Conservation (phyloP, 2,888 invertebrate genomes). For the Drosophila quinaria region DNA sequence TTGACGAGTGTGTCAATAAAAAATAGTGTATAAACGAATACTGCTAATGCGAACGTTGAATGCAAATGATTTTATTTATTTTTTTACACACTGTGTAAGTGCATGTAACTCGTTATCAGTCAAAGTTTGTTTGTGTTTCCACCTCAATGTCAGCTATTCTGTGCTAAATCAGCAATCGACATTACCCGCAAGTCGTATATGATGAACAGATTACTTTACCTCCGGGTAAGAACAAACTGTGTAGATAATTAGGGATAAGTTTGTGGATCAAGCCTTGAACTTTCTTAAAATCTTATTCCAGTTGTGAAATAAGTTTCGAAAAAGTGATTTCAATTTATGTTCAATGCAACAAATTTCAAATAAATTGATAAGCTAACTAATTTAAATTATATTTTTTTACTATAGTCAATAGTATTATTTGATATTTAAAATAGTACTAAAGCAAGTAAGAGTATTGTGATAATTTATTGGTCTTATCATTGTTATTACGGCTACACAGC, state of each 20-base stretch:
- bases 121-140: slow-evolving; percentile 37
- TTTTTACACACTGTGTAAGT: slow-evolving; percentile 11
- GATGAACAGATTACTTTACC: slow-evolving; percentile 2
- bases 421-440: background rate
- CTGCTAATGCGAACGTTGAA: slow-evolving; percentile 8
- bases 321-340: background rate
- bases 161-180: slow-evolving; percentile 37
- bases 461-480: background rate
- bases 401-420: too few species aligned
- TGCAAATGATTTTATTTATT: slow-evolving; percentile 2
- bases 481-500: background rate
- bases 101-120: slow-evolving; percentile 48
- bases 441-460: background rate
- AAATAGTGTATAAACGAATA: background rate
- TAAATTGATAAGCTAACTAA: too few species aligned
- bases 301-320: too few species aligned
- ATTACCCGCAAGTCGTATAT: slow-evolving; percentile 23
- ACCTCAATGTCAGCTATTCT: slow-evolving; percentile 48
- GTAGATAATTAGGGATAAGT: background rate
- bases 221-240: background rate
- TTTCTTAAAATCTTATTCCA: background rate
- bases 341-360: background rate
- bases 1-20: slow-evolving; percentile 21
- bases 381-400: too few species aligned
- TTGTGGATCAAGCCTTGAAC: background rate